A percentile compares a stretch with the other conserved stretches of the same genome.
Conservation (phyloP, 2,888 invertebrate genomes). For the Nowickia ferox region DNA sequence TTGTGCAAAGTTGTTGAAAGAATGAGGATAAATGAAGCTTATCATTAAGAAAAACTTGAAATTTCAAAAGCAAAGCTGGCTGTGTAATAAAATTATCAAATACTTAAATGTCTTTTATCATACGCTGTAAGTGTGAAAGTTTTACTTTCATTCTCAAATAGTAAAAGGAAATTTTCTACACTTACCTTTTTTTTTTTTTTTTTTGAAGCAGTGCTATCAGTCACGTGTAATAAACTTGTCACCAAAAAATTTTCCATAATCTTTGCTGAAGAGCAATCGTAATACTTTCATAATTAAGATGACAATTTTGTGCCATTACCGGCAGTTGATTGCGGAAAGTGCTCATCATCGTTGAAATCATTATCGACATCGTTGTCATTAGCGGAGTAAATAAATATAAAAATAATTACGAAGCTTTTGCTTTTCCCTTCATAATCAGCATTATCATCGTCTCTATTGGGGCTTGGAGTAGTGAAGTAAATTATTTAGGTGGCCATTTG, state of each 20-base stretch:
- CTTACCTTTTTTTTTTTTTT: conserved; percentile 15
- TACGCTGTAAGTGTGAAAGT: neutral
- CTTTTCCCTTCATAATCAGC: conserved; percentile 19
- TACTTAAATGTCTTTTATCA: neutral
- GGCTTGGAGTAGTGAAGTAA: conserved; percentile 18
- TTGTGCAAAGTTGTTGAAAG: conserved; percentile 55
- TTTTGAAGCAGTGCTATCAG: conserved; percentile 20
- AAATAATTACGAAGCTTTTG: conserved; percentile 42
- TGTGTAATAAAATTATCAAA: conserved; percentile 41
- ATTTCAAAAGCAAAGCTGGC: conserved; percentile 42
- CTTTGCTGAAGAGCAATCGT: conserved; percentile 37
- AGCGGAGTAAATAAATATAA: neutral
- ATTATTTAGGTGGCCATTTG: conserved; percentile 58
- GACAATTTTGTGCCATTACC: conserved; percentile 17
- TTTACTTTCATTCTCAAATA: conserved; percentile 24
- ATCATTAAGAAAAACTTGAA: conserved; percentile 55
- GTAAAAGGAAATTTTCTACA: conserved; percentile 16
- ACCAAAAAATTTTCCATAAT: conserved; percentile 48
- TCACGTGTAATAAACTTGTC: conserved; percentile 57
- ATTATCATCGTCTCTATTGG: conserved; percentile 29
- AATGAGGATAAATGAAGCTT: conserved; percentile 55
- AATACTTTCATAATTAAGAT: conserved; percentile 55
- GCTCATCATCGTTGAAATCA: conserved; percentile 16
- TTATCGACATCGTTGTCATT: conserved; percentile 28
- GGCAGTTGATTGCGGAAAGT: conserved; percentile 43